Evolutionary conservation across 2,888 invertebrate genomes (phyloP).

Genomic region (Diachrysia chrysitis): DNA sequence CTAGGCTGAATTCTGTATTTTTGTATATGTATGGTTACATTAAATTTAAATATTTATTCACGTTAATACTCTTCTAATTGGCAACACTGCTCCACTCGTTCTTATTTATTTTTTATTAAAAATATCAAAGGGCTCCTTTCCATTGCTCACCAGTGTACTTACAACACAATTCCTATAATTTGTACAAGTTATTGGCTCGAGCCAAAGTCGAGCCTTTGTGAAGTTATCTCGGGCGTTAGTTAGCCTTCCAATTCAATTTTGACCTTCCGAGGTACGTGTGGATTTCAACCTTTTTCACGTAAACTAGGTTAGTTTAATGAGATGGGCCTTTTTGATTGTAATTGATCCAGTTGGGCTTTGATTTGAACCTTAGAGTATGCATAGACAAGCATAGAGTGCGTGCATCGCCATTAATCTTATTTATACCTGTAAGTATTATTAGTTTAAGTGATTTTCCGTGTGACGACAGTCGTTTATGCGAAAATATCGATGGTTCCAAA

Average conservation of each 20-base stretch:
- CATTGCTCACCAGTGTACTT: slow-evolving; percentile 31
- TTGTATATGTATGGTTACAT: no score
- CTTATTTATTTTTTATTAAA: background rate
- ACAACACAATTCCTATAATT: slow-evolving; percentile 53
- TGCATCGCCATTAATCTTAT: no score
- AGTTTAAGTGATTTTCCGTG: no score
- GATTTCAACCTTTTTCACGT: background rate
- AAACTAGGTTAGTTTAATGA: background rate
- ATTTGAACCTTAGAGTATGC: no score
- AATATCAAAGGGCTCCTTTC: slow-evolving; percentile 10
- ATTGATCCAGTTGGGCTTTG: background rate
- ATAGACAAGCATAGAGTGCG: no score
- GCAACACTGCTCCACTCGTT: background rate
- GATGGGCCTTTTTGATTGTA: slow-evolving; percentile 1
- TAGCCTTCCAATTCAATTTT: slow-evolving; percentile 49
- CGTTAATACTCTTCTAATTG: no score
- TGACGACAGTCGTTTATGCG: no score
- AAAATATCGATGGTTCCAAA: no score
- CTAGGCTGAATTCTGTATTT: no score
- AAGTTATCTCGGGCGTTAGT: slow-evolving; percentile 34
- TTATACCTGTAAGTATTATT: no score
- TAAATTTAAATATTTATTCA: no score
- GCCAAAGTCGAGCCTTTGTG: slow-evolving; percentile 49
- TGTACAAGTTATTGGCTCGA: slow-evolving; percentile 57
- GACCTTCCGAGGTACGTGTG: slow-evolving; percentile 36